Evolutionary conservation across 2,113 vertebrate species (phyloP), one percentile per base, ranked within the genome.

Genomic region (Pardalotus punctatus): DNA sequence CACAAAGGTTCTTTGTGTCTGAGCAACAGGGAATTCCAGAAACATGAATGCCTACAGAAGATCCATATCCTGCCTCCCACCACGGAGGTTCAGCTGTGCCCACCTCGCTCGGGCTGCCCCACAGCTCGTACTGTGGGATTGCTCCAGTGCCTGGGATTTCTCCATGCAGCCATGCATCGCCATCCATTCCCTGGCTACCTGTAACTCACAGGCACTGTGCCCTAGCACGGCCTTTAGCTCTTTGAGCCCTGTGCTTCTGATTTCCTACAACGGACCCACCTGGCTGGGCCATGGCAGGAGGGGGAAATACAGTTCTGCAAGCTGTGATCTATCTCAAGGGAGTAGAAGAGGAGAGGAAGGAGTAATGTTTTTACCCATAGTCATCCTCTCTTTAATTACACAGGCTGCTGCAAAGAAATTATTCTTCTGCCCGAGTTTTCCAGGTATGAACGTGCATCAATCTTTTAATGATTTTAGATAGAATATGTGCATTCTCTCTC

Each of bases 401-500:
- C 4, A 25, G 71, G 48, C 51, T 91, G 33, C 58, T 80, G 91
- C 62, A 80, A 66, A 87, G 38, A 62, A 96, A 89, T 92, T 25
- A 54, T 28, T 62, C 27, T 84, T 79, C 90, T 90, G 35, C 53
- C 65, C 58, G 45, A 88, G 81, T 73, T 81, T 83, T 79, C 67
- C 70, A 73, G 53, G 65, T 88, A 74, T 40, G 48, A 93, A 86
- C 2, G 10, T 48, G 94, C 78, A 79, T 96, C 53, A 33, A 31
- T 88, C 82, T 70, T 92, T 36, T 51, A 76, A 72, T 72, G 45
- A 83, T 72, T 96, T 96, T 60, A 84, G 94, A 81, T 33, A 61
- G 31, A 50, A 93, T 66, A 66, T 36, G 54, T 2, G 27, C 51
- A 69, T 80, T 90, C 15, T 65, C 31, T 48, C 57, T 86, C n/a